Evolutionary conservation across 2,797 vertebrate genomes (phyloP).

Genomic region (Denticeps clupeoides): DNA sequence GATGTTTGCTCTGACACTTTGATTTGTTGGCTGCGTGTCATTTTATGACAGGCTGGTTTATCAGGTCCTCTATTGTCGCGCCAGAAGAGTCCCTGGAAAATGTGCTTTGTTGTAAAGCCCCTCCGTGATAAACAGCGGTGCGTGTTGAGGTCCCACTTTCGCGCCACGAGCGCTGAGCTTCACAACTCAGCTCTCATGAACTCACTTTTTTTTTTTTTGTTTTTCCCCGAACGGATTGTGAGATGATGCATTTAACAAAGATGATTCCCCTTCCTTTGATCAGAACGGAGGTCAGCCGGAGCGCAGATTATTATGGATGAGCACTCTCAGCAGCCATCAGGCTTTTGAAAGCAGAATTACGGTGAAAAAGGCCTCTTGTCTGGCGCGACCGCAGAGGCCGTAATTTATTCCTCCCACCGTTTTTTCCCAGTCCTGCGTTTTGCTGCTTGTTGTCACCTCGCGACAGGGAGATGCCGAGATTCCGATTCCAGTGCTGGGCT

Average conservation of each 20-base stretch:
- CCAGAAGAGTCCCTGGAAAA: no score
- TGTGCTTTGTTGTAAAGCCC: conserved; percentile 9
- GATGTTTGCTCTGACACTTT: conserved; percentile 15
- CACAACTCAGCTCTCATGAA: neutral
- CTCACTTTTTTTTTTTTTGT: no score
- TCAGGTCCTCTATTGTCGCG: conserved; percentile 15
- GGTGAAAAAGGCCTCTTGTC: neutral
- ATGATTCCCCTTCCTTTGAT: no score
- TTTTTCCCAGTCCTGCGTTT: conserved; percentile 6
- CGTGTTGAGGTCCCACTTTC: no score
- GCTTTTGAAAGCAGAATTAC: no score
- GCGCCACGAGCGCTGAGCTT: neutral
- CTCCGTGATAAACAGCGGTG: no score
- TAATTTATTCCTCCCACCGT: conserved; percentile 16
- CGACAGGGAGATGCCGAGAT: conserved; percentile 3
- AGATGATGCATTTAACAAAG: no score
- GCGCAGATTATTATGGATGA: no score
- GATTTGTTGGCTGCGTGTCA: conserved; percentile 9
- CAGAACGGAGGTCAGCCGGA: no score
- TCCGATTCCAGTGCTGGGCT: conserved; percentile 9
- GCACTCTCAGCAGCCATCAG: no score
- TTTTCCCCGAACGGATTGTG: neutral
- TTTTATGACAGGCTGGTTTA: conserved; percentile 18
- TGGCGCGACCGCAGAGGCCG: conserved; percentile 4
- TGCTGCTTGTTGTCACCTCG: conserved; percentile 3